phyloP scores from a whole-genome alignment of 2,113 vertebrate genomes.

The Dipodomys spectabilis region DNA sequence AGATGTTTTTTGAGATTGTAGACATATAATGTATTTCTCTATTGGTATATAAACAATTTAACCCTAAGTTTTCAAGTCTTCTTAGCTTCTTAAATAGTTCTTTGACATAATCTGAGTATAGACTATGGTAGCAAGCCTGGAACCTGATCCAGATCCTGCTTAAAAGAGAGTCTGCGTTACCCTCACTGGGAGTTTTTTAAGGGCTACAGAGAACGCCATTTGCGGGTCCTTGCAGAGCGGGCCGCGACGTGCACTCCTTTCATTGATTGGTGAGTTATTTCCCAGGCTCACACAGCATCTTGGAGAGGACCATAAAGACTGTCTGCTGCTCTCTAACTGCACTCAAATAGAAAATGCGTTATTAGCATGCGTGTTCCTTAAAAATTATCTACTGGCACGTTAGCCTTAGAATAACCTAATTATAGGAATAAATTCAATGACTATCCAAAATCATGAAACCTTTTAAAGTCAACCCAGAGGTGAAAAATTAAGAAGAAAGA shows the following conservation, averaged over 20 bases:
- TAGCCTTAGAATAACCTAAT: constrained; percentile 70
- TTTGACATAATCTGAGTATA: constrained; percentile 40
- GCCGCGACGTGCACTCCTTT: constrained; percentile 62
- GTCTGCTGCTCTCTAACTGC: constrained; percentile 65
- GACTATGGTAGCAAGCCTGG: constrained; percentile 57
- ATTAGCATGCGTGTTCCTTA: constrained; percentile 52
- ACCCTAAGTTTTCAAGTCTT: constrained; percentile 65
- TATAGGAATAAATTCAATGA: constrained; percentile 66
- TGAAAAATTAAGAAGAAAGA: not conserved
- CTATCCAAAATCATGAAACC: constrained; percentile 58
- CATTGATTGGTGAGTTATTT: constrained; percentile 75
- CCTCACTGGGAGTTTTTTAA: constrained; percentile 63
- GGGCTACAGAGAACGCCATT: constrained; percentile 57
- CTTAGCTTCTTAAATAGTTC: constrained; percentile 57
- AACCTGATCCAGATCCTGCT: constrained; percentile 55
- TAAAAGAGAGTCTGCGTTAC: not conserved
- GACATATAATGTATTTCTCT: constrained; percentile 74
- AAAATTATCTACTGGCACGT: constrained; percentile 55
- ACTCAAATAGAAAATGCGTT: constrained; percentile 62
- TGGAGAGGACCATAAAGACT: constrained; percentile 3
- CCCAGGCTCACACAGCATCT: constrained; percentile 51
- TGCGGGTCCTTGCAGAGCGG: constrained; percentile 65
- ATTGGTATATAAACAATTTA: constrained; percentile 75
- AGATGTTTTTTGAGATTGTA: constrained; percentile 72
- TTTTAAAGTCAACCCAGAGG: constrained; percentile 58